Evolutionary conservation across 2,888 invertebrate genomes (phyloP).

Genomic region (Andrena haemorrhoa): DNA sequence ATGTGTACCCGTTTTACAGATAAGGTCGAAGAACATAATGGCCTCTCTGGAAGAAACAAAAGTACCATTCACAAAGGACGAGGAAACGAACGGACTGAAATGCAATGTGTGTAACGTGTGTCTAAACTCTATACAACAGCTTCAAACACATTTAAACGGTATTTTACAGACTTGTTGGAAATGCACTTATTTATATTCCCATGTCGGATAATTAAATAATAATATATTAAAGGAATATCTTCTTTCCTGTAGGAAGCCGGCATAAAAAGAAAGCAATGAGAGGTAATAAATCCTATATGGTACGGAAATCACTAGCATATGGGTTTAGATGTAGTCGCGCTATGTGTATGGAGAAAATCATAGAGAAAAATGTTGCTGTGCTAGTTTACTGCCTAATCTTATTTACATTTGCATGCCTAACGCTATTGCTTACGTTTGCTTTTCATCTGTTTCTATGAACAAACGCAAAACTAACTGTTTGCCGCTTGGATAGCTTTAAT

Average conservation of each 20-base stretch:
- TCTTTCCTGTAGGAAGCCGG: slow-evolving; percentile 79
- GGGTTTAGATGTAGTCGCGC: slow-evolving; percentile 80
- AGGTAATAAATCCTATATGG: slow-evolving; percentile 81
- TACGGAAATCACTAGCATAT: slow-evolving; percentile 76
- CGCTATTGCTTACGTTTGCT: slow-evolving; percentile 79
- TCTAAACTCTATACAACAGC: slow-evolving; percentile 85
- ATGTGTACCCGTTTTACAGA: slow-evolving; percentile 66
- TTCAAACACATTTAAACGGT: slow-evolving; percentile 85
- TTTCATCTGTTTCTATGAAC: slow-evolving; percentile 78
- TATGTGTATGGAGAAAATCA: slow-evolving; percentile 78
- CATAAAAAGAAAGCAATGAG: slow-evolving; percentile 83
- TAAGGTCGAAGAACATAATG: slow-evolving; percentile 83
- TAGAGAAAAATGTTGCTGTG: slow-evolving; percentile 79
- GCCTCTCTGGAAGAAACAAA: slow-evolving; percentile 82
- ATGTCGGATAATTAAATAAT: too few species aligned
- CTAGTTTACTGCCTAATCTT: slow-evolving; percentile 79
- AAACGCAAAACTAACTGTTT: slow-evolving; percentile 48
- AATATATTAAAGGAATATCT: slow-evolving; percentile 18
- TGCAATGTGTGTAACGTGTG: slow-evolving; percentile 85
- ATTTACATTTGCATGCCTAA: slow-evolving; percentile 81
- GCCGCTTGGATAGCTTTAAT: slow-evolving; percentile 55
- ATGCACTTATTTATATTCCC: neutral
- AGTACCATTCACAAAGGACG: slow-evolving; percentile 81
- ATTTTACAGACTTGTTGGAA: slow-evolving; percentile 31
- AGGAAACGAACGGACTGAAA: slow-evolving; percentile 82